Evolutionary conservation across 1,140 invertebrate species (phyloP), one percentile per base, ranked within the genome.

Genomic region (Rhyacophila brunnea): DNA sequence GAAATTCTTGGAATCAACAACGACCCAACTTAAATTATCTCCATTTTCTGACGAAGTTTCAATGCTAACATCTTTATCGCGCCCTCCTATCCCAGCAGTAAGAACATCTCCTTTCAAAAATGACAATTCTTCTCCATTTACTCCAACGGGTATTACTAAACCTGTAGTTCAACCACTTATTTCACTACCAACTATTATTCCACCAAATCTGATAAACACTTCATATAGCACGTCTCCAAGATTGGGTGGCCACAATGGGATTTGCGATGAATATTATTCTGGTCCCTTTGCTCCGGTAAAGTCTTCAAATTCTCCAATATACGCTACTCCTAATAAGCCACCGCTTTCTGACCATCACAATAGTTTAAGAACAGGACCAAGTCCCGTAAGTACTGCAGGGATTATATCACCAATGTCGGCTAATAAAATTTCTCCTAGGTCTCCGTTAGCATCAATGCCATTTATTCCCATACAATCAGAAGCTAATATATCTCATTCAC

Each of bases 1-100:
- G 15, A 64, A 69, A 18, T 66, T 74, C 18, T 11, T 45, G 13
- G 45, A 34, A 42, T 49, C 45, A 18, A 44, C 56, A 44, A 34
- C 54, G 10, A 14, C 23, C 11, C 19, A 47, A 48, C 0, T 32
- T n/a, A 36, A 32, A 15, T 5, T 23, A 35, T 54, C 51, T 52
- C 52, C 45, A 7, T 20, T 58, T 11, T 10, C 32, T 5, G 43
- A 34, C 6, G 55, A 49, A 14, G 11, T 19, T 2, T 18, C 17
- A 46, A 19, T 42, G 15, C 20, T 28, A 3, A 17, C 51, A 1
- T 15, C 51, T 3, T 19, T 19, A 23, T 40, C 23, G 23, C 23
- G 9, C 9, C 23, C 23, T 28, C 23, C 23, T 28, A 28, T 35
- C 9, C 14, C 46, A 20, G 13, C 17, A 28, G 23, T 28, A 19